Percentiles rank a stretch among this genome's conserved stretches.
These are phyloP conservation scores for Balearica regulorum DNA, from an alignment of 2,797 vertebrate genomes.

Conservation along the genomic window DNA sequence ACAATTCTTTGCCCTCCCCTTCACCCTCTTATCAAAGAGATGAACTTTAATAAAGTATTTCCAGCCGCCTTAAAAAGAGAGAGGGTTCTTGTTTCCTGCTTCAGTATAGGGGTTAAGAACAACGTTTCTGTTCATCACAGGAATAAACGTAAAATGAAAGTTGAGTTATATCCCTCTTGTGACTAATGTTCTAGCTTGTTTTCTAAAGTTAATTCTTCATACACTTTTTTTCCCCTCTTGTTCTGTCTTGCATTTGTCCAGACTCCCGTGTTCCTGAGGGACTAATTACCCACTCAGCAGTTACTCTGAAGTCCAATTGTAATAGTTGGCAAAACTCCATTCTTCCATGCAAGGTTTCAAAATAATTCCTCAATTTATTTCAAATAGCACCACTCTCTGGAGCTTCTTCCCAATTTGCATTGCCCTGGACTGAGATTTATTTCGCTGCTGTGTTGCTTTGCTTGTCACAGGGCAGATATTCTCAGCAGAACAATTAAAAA, in stretches of 20 bases:
- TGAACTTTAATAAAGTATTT: neutral
- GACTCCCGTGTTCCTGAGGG: constrained; percentile 36
- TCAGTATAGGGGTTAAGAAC: constrained; percentile 31
- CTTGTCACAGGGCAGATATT: neutral
- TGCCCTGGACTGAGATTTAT: constrained; percentile 7
- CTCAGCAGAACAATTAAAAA: constrained; percentile 20
- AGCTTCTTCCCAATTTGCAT: constrained; percentile 6
- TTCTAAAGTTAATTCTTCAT: constrained; percentile 58
- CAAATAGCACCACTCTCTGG: constrained; percentile 24
- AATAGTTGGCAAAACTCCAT: constrained; percentile 29
- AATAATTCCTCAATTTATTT: constrained; percentile 43
- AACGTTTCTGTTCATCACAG: constrained; percentile 36
- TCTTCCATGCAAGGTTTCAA: constrained; percentile 28
- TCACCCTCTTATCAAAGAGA: neutral
- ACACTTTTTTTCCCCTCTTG: neutral
- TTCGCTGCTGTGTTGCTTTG: neutral
- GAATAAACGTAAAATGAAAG: constrained; percentile 44
- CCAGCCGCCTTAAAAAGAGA: neutral
- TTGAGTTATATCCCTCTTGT: constrained; percentile 54
- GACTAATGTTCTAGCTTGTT: constrained; percentile 64
- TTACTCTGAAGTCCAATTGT: constrained; percentile 48
- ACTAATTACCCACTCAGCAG: constrained; percentile 63
- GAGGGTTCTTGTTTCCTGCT: neutral
- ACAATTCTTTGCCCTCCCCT: neutral
- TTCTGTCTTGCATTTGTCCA: constrained; percentile 49